Evolutionary conservation across 2,797 vertebrate species (phyloP).

Genomic region (Adrianichthys oophorus): DNA sequence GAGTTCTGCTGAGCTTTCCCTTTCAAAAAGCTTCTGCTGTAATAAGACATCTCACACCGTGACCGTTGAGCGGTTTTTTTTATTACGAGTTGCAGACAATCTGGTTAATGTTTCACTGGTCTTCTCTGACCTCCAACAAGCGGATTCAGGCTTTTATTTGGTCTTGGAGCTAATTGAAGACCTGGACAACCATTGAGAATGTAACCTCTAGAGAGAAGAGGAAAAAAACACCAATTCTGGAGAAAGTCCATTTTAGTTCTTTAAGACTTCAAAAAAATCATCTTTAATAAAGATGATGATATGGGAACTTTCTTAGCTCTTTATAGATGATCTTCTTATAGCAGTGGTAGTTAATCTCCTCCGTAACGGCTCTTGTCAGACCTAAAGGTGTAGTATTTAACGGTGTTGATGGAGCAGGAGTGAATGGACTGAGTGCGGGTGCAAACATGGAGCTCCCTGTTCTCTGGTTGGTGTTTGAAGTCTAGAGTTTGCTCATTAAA

Average conservation of each 20-base stretch:
- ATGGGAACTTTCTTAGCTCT: too few relatives aligned
- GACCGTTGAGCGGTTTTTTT: too few relatives aligned
- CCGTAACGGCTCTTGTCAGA: constrained; percentile 1
- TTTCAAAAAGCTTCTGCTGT: too few relatives aligned
- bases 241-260: not conserved
- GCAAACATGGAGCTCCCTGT: not conserved
- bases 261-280: too few relatives aligned
- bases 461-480: constrained; percentile 13
- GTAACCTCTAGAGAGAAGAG: constrained; percentile 7
- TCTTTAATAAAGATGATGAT: too few relatives aligned
- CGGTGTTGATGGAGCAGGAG: constrained; percentile 2
- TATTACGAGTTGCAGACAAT: too few relatives aligned
- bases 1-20: too few relatives aligned
- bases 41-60: too few relatives aligned
- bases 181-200: constrained; percentile 44
- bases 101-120: too few relatives aligned
- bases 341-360: too few relatives aligned
- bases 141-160: constrained; percentile 24
- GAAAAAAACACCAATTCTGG: constrained; percentile 52
- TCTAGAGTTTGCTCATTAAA: constrained; percentile 26
- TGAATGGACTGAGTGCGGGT: too few relatives aligned
- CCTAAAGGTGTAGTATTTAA: constrained; percentile 25
- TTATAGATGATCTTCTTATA: too few relatives aligned
- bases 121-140: constrained; percentile 34
- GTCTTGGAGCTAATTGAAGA: constrained; percentile 47